Evolutionary conservation across 2,797 vertebrate genomes (phyloP), one percentile per base, ranked within the genome.

Genomic region (Peromyscus attwateri): DNA sequence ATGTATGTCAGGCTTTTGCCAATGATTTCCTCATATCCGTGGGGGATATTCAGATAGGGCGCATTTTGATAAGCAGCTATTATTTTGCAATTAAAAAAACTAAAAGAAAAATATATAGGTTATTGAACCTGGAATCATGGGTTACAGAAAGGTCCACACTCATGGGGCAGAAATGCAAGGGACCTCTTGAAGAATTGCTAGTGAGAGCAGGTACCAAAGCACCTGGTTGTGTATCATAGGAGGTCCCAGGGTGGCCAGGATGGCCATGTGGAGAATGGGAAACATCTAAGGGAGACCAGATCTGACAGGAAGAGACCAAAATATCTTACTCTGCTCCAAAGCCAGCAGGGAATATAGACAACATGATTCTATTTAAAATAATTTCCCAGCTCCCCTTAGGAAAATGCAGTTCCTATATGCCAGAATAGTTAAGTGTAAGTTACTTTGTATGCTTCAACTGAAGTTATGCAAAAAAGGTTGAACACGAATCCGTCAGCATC

Each of bases 241-340:
- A 34, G n/a, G 0, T 29, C 29, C 75, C 64, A 7, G 23, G 25
- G 76, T 29, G 10, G 55, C 31, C 8, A 37, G 11, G 16, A 1
- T 5, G 3, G 11, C 29, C 1, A 0, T 16, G 7, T 37, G 0
- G 19, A 17, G 43, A 25, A 1, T 12, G 1, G 55, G 34, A 11
- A 0, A 4, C 5, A 0, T 34, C 40, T 46, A 16, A 46, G 3
- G 3, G 27, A 13, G 12, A 43, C 19, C 12, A 8, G 13, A 1
- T 49, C 52, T 13, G 5, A 40, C 5, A 0, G 8, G n/a, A 70
- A 17, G 19, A 14, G 2, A 27, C 27, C 2, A 11, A 27, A 94
- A 34, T 21, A 27, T 3, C 12, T 82, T 19, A 14, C n/a, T 92
- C 62, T 87, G 40, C 27, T 21, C 11, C 75, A 34, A 81, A 84